Evolutionary conservation across 2,888 invertebrate species (phyloP).

Genomic region (Dasypolia templi): DNA sequence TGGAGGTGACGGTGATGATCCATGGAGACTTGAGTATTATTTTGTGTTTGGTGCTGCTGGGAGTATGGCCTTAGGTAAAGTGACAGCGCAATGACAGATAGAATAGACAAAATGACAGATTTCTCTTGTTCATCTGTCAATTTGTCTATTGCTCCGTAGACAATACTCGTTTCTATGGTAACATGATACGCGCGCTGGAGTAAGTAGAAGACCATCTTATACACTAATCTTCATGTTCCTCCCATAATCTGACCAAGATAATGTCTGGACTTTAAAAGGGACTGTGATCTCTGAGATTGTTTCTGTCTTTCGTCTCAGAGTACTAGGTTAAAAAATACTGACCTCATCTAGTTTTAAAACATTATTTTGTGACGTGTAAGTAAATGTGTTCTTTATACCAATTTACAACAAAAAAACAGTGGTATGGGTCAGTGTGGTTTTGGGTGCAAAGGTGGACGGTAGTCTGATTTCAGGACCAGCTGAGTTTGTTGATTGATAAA

Average conservation of each 20-base stretch:
- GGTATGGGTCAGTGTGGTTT: not conserved
- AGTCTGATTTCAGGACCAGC: not conserved
- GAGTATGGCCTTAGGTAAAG: constrained; percentile 62
- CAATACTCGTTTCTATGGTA: no score
- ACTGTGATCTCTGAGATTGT: no score
- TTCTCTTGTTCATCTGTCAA: no score
- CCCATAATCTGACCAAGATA: not conserved
- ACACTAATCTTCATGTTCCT: not conserved
- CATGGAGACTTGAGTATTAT: constrained; percentile 74
- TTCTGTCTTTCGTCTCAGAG: not conserved
- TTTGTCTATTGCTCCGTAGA: no score
- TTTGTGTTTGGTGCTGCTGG: constrained; percentile 70
- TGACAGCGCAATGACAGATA: no score
- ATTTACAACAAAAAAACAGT: not conserved
- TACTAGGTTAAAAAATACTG: not conserved
- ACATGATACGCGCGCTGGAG: no score
- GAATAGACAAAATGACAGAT: no score
- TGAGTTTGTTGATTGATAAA: no score
- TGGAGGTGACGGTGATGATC: constrained; percentile 79
- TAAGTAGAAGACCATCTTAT: not conserved
- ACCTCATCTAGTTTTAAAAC: not conserved
- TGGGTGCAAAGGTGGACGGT: not conserved
- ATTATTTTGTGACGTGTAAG: not conserved
- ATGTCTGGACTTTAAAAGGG: no score
- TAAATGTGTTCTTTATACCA: not conserved